Evolutionary conservation across 2,888 invertebrate species (phyloP).

Genomic region (Philhelius pedissequus): DNA sequence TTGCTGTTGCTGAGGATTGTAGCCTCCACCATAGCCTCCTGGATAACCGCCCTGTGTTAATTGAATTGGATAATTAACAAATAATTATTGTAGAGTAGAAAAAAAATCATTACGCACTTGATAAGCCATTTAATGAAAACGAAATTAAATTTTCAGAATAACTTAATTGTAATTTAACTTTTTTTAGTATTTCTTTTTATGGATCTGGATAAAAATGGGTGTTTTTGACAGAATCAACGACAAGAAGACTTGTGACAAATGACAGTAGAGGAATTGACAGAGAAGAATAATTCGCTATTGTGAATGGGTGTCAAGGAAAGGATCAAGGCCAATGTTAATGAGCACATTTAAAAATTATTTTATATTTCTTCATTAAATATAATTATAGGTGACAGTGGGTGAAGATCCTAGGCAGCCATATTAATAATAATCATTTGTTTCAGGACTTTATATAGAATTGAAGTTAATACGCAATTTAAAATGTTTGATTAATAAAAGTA

Average conservation of each 20-base stretch:
- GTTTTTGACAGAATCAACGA: slow-evolving; percentile 46
- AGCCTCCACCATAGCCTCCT: slow-evolving; percentile 71
- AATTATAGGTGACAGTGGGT: too few species aligned
- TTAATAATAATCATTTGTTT: too few species aligned
- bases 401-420: too few species aligned
- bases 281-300: background rate
- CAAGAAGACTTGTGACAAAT: slow-evolving; percentile 13
- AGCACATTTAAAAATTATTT: slow-evolving; percentile 42
- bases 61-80: background rate
- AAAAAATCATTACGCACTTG: slow-evolving; percentile 47
- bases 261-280: background rate
- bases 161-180: slow-evolving; percentile 43
- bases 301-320: background rate
- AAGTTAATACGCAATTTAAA: too few species aligned
- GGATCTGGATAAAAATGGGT: slow-evolving; percentile 48
- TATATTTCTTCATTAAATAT: too few species aligned
- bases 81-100: background rate
- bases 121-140: slow-evolving; percentile 60
- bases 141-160: slow-evolving; percentile 34
- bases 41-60: slow-evolving; percentile 53
- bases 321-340: rapidly evolving
- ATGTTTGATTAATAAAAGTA: too few species aligned
- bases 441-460: too few species aligned
- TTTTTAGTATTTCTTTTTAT: slow-evolving; percentile 42
- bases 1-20: slow-evolving; percentile 69